phyloP scores from a whole-genome alignment of 2,113 vertebrate genomes.

The Smithornis capensis region DNA sequence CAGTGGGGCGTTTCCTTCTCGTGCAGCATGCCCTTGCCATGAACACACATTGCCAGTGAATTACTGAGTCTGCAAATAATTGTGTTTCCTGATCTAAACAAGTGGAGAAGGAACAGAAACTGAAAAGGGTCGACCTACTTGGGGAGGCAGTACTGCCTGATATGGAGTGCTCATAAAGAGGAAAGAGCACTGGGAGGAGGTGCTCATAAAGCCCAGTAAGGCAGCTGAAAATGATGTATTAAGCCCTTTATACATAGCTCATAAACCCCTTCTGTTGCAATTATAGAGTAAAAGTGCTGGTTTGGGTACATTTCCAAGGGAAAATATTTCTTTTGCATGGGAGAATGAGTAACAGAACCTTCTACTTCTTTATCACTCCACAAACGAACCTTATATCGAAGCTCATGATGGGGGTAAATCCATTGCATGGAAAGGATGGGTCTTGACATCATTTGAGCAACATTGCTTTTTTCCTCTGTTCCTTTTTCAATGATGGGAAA shows the following conservation, averaged over 20 bases:
- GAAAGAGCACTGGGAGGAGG: neutral
- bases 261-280: neutral
- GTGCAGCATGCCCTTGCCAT: rapidly evolving
- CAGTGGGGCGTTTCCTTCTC: neutral
- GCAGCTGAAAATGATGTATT: neutral
- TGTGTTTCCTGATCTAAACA: neutral
- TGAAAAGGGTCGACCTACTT: rapidly evolving
- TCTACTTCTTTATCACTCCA: neutral
- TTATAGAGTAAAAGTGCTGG: neutral
- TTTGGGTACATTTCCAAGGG: neutral
- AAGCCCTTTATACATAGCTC: neutral
- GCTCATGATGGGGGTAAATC: neutral
- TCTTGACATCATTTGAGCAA: neutral
- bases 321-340: neutral
- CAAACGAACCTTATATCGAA: rapidly evolving
- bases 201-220: neutral
- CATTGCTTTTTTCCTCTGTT: neutral
- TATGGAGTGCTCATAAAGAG: neutral
- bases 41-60: neutral
- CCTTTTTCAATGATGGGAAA: neutral
- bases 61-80: neutral
- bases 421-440: neutral
- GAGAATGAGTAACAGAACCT: neutral
- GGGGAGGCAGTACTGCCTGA: neutral
- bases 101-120: neutral